A percentile compares a stretch with the other conserved stretches of the same genome.
Conservation (phyloP, 2,888 invertebrate species). For the Stramonita haemastoma region DNA sequence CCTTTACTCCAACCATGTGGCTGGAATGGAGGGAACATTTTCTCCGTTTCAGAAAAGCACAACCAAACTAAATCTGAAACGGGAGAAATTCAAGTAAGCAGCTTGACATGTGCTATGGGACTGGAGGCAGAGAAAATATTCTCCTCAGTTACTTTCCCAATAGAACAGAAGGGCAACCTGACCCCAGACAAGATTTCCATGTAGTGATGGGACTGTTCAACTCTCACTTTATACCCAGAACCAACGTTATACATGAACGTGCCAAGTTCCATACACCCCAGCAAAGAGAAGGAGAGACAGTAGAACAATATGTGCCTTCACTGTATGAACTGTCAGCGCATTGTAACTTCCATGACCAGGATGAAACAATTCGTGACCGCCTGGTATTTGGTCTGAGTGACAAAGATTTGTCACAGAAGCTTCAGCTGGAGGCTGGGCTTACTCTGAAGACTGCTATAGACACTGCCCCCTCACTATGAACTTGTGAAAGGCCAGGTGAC, state of each 20-base stretch:
- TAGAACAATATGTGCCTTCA: not conserved
- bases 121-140: conserved; percentile 4
- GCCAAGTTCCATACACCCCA: not conserved
- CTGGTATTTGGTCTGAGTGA: not conserved
- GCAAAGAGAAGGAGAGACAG: not conserved
- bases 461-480: conserved; percentile 10
- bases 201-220: not conserved
- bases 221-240: not conserved
- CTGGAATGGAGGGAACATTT: not conserved
- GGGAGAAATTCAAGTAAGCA: not conserved
- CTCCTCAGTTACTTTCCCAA: not conserved
- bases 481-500: conserved; percentile 28
- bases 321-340: not conserved
- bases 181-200: not conserved
- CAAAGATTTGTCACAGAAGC: conserved; percentile 15
- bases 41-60: not conserved
- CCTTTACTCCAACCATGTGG: not conserved
- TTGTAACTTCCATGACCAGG: not conserved
- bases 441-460: not conserved
- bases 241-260: not conserved
- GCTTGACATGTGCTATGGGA: conserved; percentile 22
- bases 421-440: not conserved
- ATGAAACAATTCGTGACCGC: too few species aligned
- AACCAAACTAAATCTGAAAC: conserved; percentile 10
- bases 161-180: not conserved